phyloP scores from a whole-genome alignment of 2,113 vertebrate species.

The Fulmarus glacialis region DNA sequence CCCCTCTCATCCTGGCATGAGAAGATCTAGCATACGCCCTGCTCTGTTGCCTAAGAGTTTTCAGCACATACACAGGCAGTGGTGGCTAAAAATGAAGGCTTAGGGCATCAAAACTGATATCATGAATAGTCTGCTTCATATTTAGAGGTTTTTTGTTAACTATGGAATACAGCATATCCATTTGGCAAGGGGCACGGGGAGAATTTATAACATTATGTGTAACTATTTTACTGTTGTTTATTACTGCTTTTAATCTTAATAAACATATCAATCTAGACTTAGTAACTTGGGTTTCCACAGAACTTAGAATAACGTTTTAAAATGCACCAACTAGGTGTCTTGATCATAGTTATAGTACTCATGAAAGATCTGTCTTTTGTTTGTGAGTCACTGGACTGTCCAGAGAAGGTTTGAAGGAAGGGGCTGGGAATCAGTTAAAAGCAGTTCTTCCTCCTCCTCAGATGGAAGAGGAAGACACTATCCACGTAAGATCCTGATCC shows the following conservation, averaged over 20 bases:
- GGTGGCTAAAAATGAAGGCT: neutral
- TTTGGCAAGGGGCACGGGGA: neutral
- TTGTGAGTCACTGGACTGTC: neutral
- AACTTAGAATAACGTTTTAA: neutral
- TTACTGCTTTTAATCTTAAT: neutral
- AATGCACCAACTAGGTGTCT: neutral
- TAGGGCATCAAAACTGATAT: neutral
- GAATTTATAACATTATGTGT: neutral
- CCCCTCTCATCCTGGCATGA: neutral
- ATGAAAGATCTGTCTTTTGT: neutral
- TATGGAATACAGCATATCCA: neutral
- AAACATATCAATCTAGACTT: neutral
- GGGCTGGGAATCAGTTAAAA: neutral
- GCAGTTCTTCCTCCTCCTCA: neutral
- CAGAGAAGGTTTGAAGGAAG: slow-evolving; percentile 1
- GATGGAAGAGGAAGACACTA: neutral
- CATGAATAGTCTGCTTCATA: neutral
- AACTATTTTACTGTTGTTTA: neutral
- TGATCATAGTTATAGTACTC: neutral
- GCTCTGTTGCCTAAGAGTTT: neutral
- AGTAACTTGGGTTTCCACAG: neutral
- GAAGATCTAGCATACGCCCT: neutral
- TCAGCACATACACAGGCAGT: neutral
- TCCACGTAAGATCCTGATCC: neutral
- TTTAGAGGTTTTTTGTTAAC: neutral